Base-by-base conservation (phyloP, 2,113 vertebrate species). In the Sula dactylatra region DNA sequence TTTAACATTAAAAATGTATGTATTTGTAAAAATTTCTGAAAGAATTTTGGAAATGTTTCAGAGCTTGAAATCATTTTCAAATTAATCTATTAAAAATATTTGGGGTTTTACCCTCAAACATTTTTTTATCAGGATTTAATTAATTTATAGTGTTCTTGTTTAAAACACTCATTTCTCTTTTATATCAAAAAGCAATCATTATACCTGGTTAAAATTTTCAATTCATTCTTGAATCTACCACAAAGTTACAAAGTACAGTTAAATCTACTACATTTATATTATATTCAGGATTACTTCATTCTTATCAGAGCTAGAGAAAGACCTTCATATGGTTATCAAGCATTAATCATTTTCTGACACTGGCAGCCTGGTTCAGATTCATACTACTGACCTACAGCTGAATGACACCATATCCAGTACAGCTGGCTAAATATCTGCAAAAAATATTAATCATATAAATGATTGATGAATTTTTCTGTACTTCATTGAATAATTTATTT, bases 401-500 rank as follows among this genome's bases (percentile, higher is more conserved):
- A 86, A 59, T 86, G 86, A 83, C 69, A 58, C 69, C 64, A 50
- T 62, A 77, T 32, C 50, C 72, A 86, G 14, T 62, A 54, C 10
- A 55, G 16, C 71, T 88, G 45, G 59, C 58, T 81, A 86, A 94
- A 78, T 54, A 88, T 13, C 67, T 86, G 36, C 40, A 70, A 83
- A 83, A 90, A 95, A 54, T 83, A 69, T 62, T 86, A 88, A 64
- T 92, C 54, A 31, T 58, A 73, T 70, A 54, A 86, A 92, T 49
- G 71, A 88, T 73, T 56, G 71, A 95, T 90, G 21, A 66, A 24
- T 83, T 90, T 96, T 85, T 88, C 45, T 82, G 49, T 81, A 73
- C 24, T 73, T 88, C 34, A 58, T 10, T 95, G 86, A 95, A 90
- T 94, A 86, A 95, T 86, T 85, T 86, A 88, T 95, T 93, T 88